These are phyloP conservation scores for Bombus soroeensis DNA, from an alignment of 1,140 invertebrate genomes.

Conservation along the genomic window DNA sequence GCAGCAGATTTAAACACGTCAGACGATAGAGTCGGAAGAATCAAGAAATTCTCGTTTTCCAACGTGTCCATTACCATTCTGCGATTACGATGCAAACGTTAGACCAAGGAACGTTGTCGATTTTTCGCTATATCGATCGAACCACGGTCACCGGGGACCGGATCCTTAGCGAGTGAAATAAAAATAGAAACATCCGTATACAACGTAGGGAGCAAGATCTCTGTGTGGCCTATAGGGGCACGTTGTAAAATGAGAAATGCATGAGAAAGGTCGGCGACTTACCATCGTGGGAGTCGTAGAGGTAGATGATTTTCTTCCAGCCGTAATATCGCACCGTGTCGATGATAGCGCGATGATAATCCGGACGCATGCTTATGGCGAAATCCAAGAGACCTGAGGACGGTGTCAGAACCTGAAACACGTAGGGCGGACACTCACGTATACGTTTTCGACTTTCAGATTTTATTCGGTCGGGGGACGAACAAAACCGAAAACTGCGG, in stretches of 20 bases:
- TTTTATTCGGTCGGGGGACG: not conserved
- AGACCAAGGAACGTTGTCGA: constrained; percentile 33
- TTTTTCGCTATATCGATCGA: constrained; percentile 39
- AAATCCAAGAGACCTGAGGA: constrained; percentile 94
- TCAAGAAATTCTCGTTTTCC: not conserved
- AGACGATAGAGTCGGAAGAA: no score
- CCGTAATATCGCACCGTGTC: constrained; percentile 95
- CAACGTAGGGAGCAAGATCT: not conserved
- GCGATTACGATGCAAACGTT: constrained; percentile 29
- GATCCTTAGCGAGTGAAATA: constrained; percentile 51
- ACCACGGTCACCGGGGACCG: constrained; percentile 62
- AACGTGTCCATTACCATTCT: not conserved
- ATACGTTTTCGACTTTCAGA: constrained; percentile 10
- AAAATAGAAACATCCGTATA: constrained; percentile 62
- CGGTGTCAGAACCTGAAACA: constrained; percentile 88
- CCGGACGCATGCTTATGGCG: constrained; percentile 96
- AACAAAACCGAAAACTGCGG: not conserved
- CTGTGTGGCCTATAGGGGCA: constrained; percentile 11
- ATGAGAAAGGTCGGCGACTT: constrained; percentile 82
- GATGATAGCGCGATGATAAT: constrained; percentile 96
- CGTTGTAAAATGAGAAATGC: constrained; percentile 77
- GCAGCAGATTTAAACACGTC: no score
- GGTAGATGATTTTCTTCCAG: constrained; percentile 96
- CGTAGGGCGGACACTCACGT: not conserved
- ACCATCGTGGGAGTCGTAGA: constrained; percentile 98